These are phyloP conservation scores for Silurus aristotelis DNA, from an alignment of 2,797 vertebrate species.

Conservation along the genomic window DNA sequence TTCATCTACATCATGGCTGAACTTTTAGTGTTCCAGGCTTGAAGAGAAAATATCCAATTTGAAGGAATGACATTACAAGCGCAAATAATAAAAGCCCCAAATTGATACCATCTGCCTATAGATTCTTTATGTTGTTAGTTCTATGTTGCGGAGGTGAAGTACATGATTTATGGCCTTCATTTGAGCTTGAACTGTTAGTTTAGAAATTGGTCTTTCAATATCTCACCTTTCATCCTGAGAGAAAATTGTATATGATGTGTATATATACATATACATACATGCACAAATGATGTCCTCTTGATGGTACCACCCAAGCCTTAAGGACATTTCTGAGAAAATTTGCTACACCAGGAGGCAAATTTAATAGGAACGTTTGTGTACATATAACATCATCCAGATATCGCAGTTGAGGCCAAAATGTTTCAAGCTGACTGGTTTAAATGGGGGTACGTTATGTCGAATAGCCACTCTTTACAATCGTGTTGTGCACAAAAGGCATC, in stretches of 20 bases:
- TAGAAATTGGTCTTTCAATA: too few relatives aligned
- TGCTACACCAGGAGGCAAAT: background rate
- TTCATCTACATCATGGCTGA: background rate
- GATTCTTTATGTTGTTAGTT: background rate
- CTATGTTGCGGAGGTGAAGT: background rate
- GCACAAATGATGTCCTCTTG: background rate
- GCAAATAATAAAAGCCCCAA: background rate
- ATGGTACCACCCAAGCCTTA: background rate
- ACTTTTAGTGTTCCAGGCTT: background rate
- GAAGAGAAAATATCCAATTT: too few relatives aligned
- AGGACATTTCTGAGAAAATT: background rate
- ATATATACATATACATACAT: background rate
- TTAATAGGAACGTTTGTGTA: background rate
- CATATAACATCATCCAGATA: background rate
- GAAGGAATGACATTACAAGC: too few relatives aligned
- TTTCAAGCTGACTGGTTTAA: background rate
- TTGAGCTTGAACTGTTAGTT: background rate
- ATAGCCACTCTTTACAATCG: background rate
- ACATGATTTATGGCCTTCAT: too few relatives aligned
- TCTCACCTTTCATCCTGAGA: too few relatives aligned
- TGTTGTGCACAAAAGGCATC: background rate
- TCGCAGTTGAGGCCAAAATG: background rate
- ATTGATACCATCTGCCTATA: background rate
- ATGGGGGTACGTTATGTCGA: background rate
- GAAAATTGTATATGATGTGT: too few relatives aligned